Conservation (phyloP, 2,888 invertebrate genomes). For the Portevinia maculata region DNA sequence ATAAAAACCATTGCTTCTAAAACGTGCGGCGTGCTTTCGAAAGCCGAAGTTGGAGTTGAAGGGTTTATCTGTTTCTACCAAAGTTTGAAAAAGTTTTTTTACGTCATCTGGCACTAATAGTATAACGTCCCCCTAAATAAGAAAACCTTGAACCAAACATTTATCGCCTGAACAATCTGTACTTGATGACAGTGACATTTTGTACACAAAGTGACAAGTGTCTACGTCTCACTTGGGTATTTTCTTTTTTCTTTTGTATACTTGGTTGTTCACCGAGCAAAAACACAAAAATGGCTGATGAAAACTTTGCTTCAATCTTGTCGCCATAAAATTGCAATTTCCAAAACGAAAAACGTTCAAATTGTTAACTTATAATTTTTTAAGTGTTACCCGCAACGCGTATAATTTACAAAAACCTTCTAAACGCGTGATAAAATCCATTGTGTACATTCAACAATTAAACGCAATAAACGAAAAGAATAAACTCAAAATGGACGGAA, state of each 20-base stretch:
- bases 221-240: conserved; percentile 70
- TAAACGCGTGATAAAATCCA: conserved; percentile 20
- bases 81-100: background rate
- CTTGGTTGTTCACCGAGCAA: conserved; percentile 64
- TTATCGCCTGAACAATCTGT: conserved; percentile 40
- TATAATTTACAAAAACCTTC: conserved; percentile 17
- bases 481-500: conserved; percentile 78
- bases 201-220: conserved; percentile 56
- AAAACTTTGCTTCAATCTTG: conserved; percentile 40
- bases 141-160: background rate
- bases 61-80: too few species aligned
- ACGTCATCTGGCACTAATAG: too few species aligned
- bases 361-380: background rate
- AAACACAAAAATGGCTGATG: conserved; percentile 70
- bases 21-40: too few species aligned
- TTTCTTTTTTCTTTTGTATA: conserved; percentile 71
- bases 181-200: conserved; percentile 52
- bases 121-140: background rate
- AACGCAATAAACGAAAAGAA: conserved; percentile 20
- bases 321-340: conserved; percentile 43
- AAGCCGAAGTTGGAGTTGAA: too few species aligned
- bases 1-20: too few species aligned
- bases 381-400: background rate
- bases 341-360: conserved; percentile 28
- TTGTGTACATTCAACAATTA: conserved; percentile 48